phyloP scores from a whole-genome alignment of 2,888 invertebrate genomes.

The Syrphus vitripennis region DNA sequence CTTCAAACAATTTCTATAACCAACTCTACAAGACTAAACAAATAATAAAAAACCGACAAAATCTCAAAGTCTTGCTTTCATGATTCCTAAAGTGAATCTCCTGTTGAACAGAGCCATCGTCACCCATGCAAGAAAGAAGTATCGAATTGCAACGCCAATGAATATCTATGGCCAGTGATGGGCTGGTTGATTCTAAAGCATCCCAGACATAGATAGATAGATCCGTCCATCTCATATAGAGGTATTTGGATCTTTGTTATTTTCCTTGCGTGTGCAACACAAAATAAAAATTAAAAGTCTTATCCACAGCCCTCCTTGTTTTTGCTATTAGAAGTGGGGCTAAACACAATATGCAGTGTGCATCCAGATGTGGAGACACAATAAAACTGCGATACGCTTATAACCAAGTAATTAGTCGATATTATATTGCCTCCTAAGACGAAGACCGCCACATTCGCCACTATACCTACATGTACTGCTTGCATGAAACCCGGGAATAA shows the following conservation, averaged over 20 bases:
- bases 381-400: conserved; percentile 80
- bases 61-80: conserved; percentile 70
- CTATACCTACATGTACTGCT: no score
- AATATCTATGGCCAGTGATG: conserved; percentile 20
- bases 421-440: conserved; percentile 73
- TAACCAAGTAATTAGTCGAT: conserved; percentile 79
- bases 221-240: conserved; percentile 35
- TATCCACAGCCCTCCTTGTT: conserved; percentile 15
- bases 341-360: conserved; percentile 21
- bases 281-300: conserved; percentile 7
- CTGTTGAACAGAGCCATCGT: conserved; percentile 17
- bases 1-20: conserved; percentile 67
- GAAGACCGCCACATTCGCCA: conserved; percentile 49
- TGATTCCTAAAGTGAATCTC: conserved; percentile 72
- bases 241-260: conserved; percentile 33
- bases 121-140: conserved; percentile 40
- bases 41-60: conserved; percentile 6
- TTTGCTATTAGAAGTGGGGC: conserved; percentile 44
- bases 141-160: conserved; percentile 64
- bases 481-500: not conserved
- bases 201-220: not conserved
- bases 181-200: conserved; percentile 33
- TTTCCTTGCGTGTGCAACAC: conserved; percentile 53
- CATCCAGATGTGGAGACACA: conserved; percentile 75
- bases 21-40: not conserved